Conservation (phyloP, 1,140 invertebrate species). For the Ceratina calcarata region DNA sequence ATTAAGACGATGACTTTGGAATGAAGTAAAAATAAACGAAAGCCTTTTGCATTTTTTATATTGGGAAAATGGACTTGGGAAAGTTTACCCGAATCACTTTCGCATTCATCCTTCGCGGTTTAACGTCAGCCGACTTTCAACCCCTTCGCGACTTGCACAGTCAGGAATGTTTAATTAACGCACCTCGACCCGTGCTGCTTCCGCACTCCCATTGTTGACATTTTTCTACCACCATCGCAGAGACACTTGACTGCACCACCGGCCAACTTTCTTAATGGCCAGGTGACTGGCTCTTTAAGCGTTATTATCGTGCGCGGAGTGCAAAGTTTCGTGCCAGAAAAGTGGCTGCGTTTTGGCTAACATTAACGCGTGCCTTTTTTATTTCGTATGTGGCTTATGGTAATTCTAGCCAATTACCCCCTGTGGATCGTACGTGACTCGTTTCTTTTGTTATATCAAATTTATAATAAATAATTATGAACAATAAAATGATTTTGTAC, state of each 20-base stretch:
- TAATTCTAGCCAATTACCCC: not conserved
- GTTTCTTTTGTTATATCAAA: too few relatives aligned
- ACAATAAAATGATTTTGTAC: too few relatives aligned
- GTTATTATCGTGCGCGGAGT: slow-evolving; percentile 53
- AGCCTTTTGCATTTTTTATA: too few relatives aligned
- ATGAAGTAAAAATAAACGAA: too few relatives aligned
- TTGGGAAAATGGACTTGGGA: too few relatives aligned
- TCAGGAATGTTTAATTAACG: slow-evolving; percentile 66
- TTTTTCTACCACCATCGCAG: slow-evolving; percentile 50
- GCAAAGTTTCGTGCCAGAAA: slow-evolving; percentile 43
- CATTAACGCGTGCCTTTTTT: not conserved
- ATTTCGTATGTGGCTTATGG: not conserved
- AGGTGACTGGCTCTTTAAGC: slow-evolving; percentile 50
- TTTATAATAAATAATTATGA: too few relatives aligned
- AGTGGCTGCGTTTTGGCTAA: not conserved
- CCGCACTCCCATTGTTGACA: slow-evolving; percentile 58
- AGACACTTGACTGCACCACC: slow-evolving; percentile 34
- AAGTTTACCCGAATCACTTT: slow-evolving; percentile 35
- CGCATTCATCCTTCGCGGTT: slow-evolving; percentile 45
- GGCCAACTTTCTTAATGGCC: slow-evolving; percentile 62
- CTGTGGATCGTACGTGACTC: too few relatives aligned
- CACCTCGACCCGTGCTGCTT: slow-evolving; percentile 56
- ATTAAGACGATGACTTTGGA: too few relatives aligned
- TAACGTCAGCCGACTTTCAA: slow-evolving; percentile 34
- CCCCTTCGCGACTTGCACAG: slow-evolving; percentile 39